Conservation (phyloP, 1,140 invertebrate species). For the Brachionus plicatilis region DNA sequence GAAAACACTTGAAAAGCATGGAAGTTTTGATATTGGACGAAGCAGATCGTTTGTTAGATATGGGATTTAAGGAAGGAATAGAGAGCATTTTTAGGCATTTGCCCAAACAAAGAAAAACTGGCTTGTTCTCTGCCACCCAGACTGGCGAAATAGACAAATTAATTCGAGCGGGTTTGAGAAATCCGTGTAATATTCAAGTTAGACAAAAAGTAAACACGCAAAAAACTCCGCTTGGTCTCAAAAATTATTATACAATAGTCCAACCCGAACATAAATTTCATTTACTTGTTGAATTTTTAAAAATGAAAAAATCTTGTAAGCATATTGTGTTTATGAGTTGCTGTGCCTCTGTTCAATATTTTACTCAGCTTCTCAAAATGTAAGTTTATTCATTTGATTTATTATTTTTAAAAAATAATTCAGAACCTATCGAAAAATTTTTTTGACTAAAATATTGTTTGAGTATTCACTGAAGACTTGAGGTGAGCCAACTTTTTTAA, state of each 20-base stretch:
- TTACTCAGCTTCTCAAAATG: conserved; percentile 66
- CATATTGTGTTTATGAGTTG: conserved; percentile 89
- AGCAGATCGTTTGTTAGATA: conserved; percentile 84
- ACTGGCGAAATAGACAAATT: conserved; percentile 77
- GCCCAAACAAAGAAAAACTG: conserved; percentile 85
- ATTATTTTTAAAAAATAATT: not conserved
- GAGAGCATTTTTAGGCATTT: conserved; percentile 83
- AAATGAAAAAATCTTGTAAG: conserved; percentile 65
- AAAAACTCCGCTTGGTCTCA: conserved; percentile 72
- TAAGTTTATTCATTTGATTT: conserved; percentile 47
- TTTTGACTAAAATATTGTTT: too few species aligned
- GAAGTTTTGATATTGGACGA: conserved; percentile 92
- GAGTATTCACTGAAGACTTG: too few species aligned
- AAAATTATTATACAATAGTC: conserved; percentile 75
- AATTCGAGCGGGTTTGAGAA: conserved; percentile 83
- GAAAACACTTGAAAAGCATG: conserved; percentile 67
- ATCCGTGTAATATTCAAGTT: conserved; percentile 83
- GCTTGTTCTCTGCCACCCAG: conserved; percentile 96
- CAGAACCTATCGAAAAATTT: too few species aligned
- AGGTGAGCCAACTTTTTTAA: too few species aligned
- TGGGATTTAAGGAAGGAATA: conserved; percentile 82
- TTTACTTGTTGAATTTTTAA: conserved; percentile 69
- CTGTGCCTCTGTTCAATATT: conserved; percentile 93
- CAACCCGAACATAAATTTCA: conserved; percentile 71
- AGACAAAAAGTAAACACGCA: conserved; percentile 64